phyloP scores from a whole-genome alignment of 2,888 invertebrate species.

The Cylloceria caligata region DNA sequence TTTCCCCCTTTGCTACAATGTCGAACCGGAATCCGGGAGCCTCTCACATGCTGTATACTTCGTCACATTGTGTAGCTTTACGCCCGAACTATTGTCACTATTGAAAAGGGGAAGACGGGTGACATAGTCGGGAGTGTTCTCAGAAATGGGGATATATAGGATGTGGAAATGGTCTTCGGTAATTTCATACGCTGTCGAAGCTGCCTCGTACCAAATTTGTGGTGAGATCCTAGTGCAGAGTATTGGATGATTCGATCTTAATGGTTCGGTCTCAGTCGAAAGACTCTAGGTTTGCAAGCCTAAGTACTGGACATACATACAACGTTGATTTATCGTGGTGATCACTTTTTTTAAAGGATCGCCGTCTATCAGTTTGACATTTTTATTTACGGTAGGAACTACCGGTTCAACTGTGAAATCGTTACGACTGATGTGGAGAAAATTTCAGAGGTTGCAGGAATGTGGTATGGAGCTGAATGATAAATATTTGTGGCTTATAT shows the following conservation, averaged over 20 bases:
- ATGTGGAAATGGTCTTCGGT: constrained; percentile 62
- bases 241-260: background rate
- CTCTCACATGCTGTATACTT: background rate
- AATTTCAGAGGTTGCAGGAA: constrained; percentile 24
- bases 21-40: constrained; percentile 10
- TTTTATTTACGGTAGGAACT: too few relatives aligned
- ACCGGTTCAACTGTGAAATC: too few relatives aligned
- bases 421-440: too few relatives aligned
- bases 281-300: background rate
- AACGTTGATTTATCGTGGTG: constrained; percentile 49
- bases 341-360: too few relatives aligned
- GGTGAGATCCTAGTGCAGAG: constrained; percentile 13
- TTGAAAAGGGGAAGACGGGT: background rate
- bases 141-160: constrained; percentile 62
- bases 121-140: constrained; percentile 40
- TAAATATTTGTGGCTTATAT: constrained; percentile 30
- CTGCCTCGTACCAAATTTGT: constrained; percentile 20
- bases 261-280: constrained; percentile 1
- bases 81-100: background rate
- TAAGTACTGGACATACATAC: background rate
- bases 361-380: too few relatives aligned
- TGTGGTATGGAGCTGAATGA: background rate
- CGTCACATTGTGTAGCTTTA: background rate
- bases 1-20: constrained; percentile 21
- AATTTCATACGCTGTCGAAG: constrained; percentile 52